Base-by-base conservation (phyloP, 2,888 invertebrate species). In the Chymomyza caudatula region DNA sequence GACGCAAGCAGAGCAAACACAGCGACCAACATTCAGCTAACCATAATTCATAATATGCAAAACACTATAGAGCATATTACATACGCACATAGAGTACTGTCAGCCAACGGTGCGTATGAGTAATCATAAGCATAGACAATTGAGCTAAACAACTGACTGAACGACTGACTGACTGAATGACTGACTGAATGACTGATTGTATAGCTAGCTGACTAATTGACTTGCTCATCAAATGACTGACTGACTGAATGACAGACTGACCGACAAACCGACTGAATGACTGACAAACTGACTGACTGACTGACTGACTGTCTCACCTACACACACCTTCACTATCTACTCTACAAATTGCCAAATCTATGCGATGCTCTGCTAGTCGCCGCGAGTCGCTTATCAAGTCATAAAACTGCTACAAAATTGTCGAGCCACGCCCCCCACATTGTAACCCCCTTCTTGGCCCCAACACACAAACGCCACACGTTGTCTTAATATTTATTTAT, bases 91-190 rank as follows among this genome's bases (percentile, higher is more conserved):
- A 47, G 60, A 52, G 51, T 15, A 65, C 60, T 52, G 68, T 57
- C 62, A 49, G 44, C 43, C 51, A 51, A 64, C 55, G 44, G 65
- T 67, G 71, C 63, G 67, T 71, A 84, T 71, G 64, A 67, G 70
- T 68, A 72, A 78, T 43, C 67, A 65, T 60, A 52, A 47, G 62
- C 65, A 63, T 73, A 59, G 65, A 60, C 53, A 60, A 47, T 22
- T 19, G 37, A 63, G 60, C 22, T 13, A 57, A 67, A 54, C 43
- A 25, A 59, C 47, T 57, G 59, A 67, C 61, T n/a, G 61, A 19
- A 65, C 53, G 62, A 63, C 19, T 15, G 53, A 61, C 59, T 49
- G 52, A 60, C 54, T 73, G 37, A 58, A 20, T 19, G 6, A 44
- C 42, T 37, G 4, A 4, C 17, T 37, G 20, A 19, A 42, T 37